phyloP scores from a whole-genome alignment of 2,888 invertebrate genomes.

The Coelopa pilipes region DNA sequence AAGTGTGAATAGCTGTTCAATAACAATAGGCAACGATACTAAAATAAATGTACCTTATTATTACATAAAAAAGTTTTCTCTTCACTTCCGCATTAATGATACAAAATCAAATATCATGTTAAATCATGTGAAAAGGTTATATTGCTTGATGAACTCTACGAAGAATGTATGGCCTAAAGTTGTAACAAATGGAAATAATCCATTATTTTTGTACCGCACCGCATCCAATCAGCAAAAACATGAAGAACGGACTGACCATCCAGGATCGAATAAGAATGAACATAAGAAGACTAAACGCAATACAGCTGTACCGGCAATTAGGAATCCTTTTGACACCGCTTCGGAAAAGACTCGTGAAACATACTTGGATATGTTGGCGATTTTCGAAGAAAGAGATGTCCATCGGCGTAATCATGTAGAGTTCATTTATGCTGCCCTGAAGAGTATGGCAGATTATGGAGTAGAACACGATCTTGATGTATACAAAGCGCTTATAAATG shows the following conservation, averaged over 20 bases:
- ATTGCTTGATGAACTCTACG: neutral
- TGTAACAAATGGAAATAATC: too few species aligned
- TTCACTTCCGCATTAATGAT: too few species aligned
- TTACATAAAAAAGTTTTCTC: too few species aligned
- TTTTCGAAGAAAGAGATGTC: conserved; percentile 76
- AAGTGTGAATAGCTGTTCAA: neutral
- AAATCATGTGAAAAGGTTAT: neutral
- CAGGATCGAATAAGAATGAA: too few species aligned
- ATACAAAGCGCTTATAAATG: conserved; percentile 86
- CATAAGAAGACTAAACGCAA: conserved; percentile 21
- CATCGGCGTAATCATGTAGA: conserved; percentile 89
- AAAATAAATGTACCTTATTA: too few species aligned
- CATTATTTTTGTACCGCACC: conserved; percentile 14
- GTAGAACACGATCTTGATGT: conserved; percentile 87
- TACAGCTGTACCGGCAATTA: conserved; percentile 52
- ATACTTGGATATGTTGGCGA: conserved; percentile 79
- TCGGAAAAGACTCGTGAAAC: conserved; percentile 69
- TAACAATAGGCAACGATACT: neutral
- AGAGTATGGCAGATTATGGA: conserved; percentile 88
- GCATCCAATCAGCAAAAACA: neutral
- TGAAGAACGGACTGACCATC: too few species aligned
- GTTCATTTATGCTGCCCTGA: conserved; percentile 91
- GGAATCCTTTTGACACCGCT: conserved; percentile 57
- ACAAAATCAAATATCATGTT: conserved; percentile 3
- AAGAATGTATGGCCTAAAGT: too few species aligned